Percentiles rank a stretch among this genome's conserved stretches.
These are phyloP conservation scores for Bicyclus anynana DNA, from an alignment of 1,140 invertebrate genomes.

Conservation along the genomic window DNA sequence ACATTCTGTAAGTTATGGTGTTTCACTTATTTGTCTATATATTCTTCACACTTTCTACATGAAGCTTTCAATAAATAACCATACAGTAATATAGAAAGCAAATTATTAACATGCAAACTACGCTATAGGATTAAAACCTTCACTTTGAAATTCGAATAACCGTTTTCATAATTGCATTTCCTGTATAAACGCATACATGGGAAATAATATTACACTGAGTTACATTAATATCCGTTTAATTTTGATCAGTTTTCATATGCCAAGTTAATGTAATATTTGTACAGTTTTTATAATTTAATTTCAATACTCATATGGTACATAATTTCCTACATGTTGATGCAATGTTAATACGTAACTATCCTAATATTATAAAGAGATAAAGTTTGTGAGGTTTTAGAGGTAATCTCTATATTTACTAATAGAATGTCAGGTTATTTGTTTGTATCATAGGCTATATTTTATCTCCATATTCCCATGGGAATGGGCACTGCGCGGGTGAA, in stretches of 20 bases:
- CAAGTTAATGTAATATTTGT: not conserved
- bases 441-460: no score
- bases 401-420: no score
- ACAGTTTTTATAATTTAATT: not conserved
- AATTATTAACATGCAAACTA: not conserved
- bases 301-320: not conserved
- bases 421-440: no score
- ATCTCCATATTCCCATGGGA: no score
- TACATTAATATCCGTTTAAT: not conserved
- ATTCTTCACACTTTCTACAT: not conserved
- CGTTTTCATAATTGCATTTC: slow-evolving; percentile 2
- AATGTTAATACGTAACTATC: no score
- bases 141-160: not conserved
- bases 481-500: no score
- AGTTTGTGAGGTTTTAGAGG: no score
- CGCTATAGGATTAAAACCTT: not conserved
- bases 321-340: not conserved
- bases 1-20: not conserved
- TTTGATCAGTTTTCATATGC: not conserved
- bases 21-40: not conserved
- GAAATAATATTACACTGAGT: not conserved
- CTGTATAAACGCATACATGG: not conserved
- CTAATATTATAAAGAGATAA: no score
- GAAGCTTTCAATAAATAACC: not conserved
- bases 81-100: not conserved